Evolutionary conservation across 2,888 invertebrate genomes (phyloP), one percentile per base, ranked within the genome.

Genomic region (Volucella zonaria): DNA sequence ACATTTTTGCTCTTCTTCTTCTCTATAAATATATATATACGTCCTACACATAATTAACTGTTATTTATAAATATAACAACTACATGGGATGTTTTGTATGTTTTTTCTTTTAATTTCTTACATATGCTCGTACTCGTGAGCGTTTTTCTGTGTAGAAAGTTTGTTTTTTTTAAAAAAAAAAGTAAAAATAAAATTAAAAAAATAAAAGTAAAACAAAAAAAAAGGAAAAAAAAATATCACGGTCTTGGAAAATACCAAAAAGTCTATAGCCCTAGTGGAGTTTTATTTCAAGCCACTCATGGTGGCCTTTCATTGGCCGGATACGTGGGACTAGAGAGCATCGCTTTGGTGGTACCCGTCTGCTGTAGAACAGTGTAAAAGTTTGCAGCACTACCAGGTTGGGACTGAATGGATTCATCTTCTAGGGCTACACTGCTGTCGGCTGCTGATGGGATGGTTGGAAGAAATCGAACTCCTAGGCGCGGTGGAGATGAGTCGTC

Each of bases 391-490:
- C 81, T 81, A 23, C 85, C 81, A 10, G 85, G 80, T 51, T 85
- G 81, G 3, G 83, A 83, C 75, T 71, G 83, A 9, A 80, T 87
- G 74, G 93, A 92, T 52, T 95, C 95, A 85, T 95, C 95, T 79
- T 95, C 95, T 89, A 94, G 92, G 79, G 94, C 94, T 89, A 95
- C 94, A 87, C 95, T 95, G 87, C 94, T 95, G 89, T 95, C 95
- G 1, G 95, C 95, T 0, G 95, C 95, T 3, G 95, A 95, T 12
- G 95, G 95, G 89, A 95, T 95, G 12, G 95, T 95, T 42, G 95
- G 94, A 74, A 95, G 92, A 88, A 95, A 94, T 49, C 95, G 93
- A 79, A 93, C 94, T 43, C 93, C 93, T 18, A 94, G 89, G 23
- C 92, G 90, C 11, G 92, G 92, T 62, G 91, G 91, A 66, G 92